Evolutionary conservation across 2,113 vertebrate genomes (phyloP), one percentile per base, ranked within the genome.

Genomic region (Puffinus mauretanicus): DNA sequence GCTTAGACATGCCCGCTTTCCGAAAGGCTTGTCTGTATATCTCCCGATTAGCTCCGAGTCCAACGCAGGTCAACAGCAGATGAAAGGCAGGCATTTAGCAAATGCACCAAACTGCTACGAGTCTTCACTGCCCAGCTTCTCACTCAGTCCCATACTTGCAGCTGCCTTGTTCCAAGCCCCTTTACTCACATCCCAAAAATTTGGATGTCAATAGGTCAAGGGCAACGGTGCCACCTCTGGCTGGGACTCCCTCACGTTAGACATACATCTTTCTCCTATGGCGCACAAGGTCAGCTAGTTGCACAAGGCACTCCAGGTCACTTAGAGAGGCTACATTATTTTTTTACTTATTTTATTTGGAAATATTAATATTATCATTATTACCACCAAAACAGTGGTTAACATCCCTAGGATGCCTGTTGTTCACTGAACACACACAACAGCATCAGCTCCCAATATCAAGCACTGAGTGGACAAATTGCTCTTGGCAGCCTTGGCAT

Each of bases 231-330:
- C 8, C 17, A 1, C 32, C 73, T 94, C 61, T 36, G 29, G 16
- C 1, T 82, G 38, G 9, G 51, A 51, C 25, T 42, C 5, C 0
- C 16, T 6, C 9, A 4, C 2, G 2, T 25, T 62, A 79, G 27
- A 58, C 9, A n/a, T 77, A 10, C 8, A 34, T 58, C 7, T 75
- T 71, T 46, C 34, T 62, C 51, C 25, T 38, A 1, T 2, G 16
- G 7, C 2, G 2, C 51, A 66, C 12, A 34, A 57, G 16, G 46
- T 70, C 82, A 82, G 19, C 16, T 72, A 60, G 10, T 24, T 52
- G 36, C 30, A 67, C 22, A 32, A 36, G 30, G 34, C 34, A 25
- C 22, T 27, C 64, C 16, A 69, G 27, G 19, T 40, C 64, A 54
- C 24, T 32, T 54, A 46, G 6, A 62, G 19, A 78, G 10, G 5